These are phyloP conservation scores for Torymus auratus DNA, from an alignment of 2,888 invertebrate species.

Conservation along the genomic window DNA sequence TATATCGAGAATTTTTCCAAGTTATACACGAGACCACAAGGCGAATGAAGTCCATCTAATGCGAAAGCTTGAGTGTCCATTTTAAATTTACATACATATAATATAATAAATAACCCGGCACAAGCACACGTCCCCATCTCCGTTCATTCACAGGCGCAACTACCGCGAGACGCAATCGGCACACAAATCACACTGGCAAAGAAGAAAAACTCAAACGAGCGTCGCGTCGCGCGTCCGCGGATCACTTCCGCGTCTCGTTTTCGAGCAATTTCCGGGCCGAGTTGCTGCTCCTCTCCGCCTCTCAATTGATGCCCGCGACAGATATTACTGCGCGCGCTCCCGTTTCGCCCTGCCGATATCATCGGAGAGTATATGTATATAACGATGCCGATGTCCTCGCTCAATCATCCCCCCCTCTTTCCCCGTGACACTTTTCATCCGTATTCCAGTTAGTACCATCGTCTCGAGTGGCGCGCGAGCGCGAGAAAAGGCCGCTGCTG, in stretches of 20 bases:
- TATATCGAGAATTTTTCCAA: conserved; percentile 9
- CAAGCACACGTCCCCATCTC: neutral
- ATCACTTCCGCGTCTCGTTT: conserved; percentile 44
- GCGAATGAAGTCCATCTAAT: conserved; percentile 31
- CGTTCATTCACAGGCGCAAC: neutral
- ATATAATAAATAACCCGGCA: no score
- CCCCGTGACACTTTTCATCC: conserved; percentile 44
- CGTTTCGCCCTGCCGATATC: conserved; percentile 1
- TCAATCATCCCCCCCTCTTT: conserved; percentile 31
- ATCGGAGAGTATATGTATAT: neutral
- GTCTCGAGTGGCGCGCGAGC: neutral
- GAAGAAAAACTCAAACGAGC: neutral
- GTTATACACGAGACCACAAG: neutral
- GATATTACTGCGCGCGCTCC: conserved; percentile 28
- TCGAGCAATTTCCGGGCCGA: conserved; percentile 34
- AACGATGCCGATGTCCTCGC: conserved; percentile 24
- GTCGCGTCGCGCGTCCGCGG: neutral
- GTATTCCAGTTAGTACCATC: conserved; percentile 34
- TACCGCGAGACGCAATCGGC: neutral
- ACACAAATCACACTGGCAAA: neutral
- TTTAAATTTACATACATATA: neutral
- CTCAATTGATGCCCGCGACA: conserved; percentile 35
- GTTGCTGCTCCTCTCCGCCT: neutral
- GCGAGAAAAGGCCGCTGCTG: neutral
- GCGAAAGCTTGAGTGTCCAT: conserved; percentile 9